Base-by-base conservation (phyloP, 1,140 invertebrate species). In the Rhizoglyphus robini region DNA sequence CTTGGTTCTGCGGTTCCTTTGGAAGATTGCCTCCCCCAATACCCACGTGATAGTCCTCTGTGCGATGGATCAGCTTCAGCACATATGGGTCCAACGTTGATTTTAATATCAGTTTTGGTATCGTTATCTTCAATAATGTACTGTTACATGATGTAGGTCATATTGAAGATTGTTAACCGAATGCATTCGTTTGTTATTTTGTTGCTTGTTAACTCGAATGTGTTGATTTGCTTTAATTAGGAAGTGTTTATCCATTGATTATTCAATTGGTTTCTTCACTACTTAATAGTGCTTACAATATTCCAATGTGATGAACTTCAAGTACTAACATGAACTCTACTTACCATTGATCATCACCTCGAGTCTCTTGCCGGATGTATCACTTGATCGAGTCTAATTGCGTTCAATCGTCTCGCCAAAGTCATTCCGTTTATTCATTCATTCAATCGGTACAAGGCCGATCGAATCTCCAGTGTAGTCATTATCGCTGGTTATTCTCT, bases 1-100 rank as follows among this genome's bases (percentile, higher is more conserved):
- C 27, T 64, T 15, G 63, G 63, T 11, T 64, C 63, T 2, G 47
- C 63, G 18, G 63, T 64, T 31, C 63, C 63, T 13, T 31, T 57
- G 1, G 27, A 64, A 4, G 31, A 27, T 25, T 64, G 63, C 29
- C 25, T 15, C 29, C 27, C 32, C 23, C 41, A 64, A 30, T 64
- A n/a, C 51, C 63, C 63, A 49, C 41, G 63, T 36, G 18, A 49
- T 18, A 48, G 2, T 49, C 4, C 20, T 51, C 11, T 23, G 25
- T 64, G 63, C 29, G 32, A 27, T 29, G 46, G 47, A 11, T 41
- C 36, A 11, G 36, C 36, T 41, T 8, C 36, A 11, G 36, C 18
- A 11, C 18, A 8, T 18, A 41, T 41, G 8, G 18, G 18, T 41
- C 18, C 18, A 41, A 41, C 8, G 8, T 41, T 41, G 36, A 41